Evolutionary conservation across 2,888 invertebrate genomes (phyloP), one percentile per base, ranked within the genome.

Genomic region (Stratiomys singularior): DNA sequence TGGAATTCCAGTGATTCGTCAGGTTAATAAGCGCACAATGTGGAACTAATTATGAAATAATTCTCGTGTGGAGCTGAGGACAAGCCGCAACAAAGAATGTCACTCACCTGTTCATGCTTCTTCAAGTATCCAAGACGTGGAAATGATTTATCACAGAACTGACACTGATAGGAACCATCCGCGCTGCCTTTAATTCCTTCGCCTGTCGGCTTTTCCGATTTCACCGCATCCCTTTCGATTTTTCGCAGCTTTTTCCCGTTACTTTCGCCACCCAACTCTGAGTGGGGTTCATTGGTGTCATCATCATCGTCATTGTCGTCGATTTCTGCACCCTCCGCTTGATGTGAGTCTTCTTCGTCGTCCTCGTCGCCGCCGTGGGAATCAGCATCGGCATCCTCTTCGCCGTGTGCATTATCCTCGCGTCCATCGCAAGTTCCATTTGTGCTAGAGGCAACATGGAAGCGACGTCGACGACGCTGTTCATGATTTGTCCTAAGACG

Each of bases 61-160:
- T 44, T 44, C 44, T 44, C 15, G 25, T 56, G 60, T 44, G 46
- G 15, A 25, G 28, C 25, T n/a, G 44, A 37, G 63, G 37, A 37
- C 18, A 25, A 25, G 64, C 46, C 46, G 76, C 64, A 76, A 63
- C 25, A 18, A 47, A 25, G 71, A 74, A 74, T 74, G 76, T 47
- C 66, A 83, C 88, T 85, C 87, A 96, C 96, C 94, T 96, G 96
- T 88, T 96, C 95, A 90, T 96, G 96, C 88, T 95, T 94, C 88
- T 95, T 95, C 83, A 96, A 91, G 86, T 94, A 94, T 81, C 94
- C 94, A 81, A 94, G 92, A 82, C 95, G 90, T 21, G 96, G 93
- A 88, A 96, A 96, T 81, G 96, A 94, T 87, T 95, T 94, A 85
- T 96, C 94, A 89, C 96, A 97, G 89, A 94, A 96, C 88, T 94